phyloP scores from a whole-genome alignment of 2,113 vertebrate species.

The Crypturellus undulatus region DNA sequence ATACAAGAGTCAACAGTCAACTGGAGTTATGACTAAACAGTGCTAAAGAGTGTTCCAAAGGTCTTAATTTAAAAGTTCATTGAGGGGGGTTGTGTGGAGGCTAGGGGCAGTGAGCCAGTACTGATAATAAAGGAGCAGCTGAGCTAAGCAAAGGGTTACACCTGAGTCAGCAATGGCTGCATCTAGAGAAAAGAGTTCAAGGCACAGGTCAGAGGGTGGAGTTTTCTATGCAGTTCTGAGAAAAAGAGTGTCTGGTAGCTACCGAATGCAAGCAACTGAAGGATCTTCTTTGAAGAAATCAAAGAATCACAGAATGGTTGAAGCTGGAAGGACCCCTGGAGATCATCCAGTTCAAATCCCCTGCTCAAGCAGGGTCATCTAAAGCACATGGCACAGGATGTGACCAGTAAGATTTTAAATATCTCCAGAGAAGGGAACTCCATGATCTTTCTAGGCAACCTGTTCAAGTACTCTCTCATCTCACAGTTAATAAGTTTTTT shows the following conservation, averaged over 20 bases:
- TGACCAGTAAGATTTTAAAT: no score
- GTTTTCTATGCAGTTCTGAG: not conserved
- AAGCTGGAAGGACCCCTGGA: no score
- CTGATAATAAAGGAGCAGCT: slow-evolving; percentile 26
- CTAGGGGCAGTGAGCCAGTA: slow-evolving; percentile 13
- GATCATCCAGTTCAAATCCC: no score
- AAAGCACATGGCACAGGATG: no score
- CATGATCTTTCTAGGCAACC: no score
- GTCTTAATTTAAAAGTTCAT: slow-evolving; percentile 32
- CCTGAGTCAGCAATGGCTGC: slow-evolving; percentile 29
- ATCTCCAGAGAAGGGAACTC: no score
- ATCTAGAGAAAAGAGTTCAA: not conserved
- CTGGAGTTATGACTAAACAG: not conserved
- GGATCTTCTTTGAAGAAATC: not conserved
- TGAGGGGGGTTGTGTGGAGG: not conserved
- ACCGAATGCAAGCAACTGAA: not conserved
- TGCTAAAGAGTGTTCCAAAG: not conserved
- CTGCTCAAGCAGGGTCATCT: no score
- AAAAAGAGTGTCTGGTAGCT: not conserved
- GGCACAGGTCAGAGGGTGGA: not conserved
- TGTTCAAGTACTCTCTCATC: no score
- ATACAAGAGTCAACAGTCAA: not conserved
- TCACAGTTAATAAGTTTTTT: no score
- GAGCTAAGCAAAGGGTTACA: slow-evolving; percentile 40
- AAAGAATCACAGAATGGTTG: not conserved